A percentile compares a stretch with the other conserved stretches of the same genome.
phyloP scores from a whole-genome alignment of 2,113 vertebrate genomes.

The Elaphurus davidianus region DNA sequence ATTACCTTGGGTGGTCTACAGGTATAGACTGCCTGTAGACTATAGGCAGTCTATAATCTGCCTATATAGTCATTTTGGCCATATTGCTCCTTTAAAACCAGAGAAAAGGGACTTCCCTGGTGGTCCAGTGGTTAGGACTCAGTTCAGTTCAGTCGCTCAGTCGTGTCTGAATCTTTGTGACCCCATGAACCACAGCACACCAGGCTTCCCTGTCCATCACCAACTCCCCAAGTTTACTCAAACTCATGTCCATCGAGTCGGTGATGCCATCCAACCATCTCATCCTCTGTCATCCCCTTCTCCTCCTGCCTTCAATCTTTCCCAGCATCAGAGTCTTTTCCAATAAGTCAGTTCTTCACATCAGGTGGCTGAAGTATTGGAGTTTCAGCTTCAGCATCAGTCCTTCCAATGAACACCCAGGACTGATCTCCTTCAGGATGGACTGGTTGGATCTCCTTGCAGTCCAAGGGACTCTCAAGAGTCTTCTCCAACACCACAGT shows the following conservation, averaged over 20 bases:
- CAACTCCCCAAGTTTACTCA: not conserved
- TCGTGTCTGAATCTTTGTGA: accelerated
- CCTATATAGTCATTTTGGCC: not conserved
- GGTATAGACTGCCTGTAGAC: no score
- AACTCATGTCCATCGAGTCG: not conserved
- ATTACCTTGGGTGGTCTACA: not conserved
- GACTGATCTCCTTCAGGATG: not conserved
- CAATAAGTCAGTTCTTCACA: not conserved
- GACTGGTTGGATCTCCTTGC: not conserved
- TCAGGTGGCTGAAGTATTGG: not conserved
- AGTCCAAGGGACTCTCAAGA: not conserved
- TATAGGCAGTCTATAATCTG: no score
- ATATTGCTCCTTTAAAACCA: not conserved
- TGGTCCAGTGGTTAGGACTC: not conserved
- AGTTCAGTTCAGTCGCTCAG: not conserved
- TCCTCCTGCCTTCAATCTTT: not conserved
- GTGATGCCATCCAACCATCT: not conserved
- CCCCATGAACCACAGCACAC: not conserved
- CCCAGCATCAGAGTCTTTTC: not conserved
- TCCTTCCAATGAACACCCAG: not conserved
- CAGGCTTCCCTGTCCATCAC: not conserved
- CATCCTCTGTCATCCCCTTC: not conserved
- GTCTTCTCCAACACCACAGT: not conserved
- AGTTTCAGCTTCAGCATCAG: not conserved
- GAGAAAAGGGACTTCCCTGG: not conserved